Evolutionary conservation across 2,797 vertebrate genomes (phyloP), one percentile per base, ranked within the genome.

Genomic region (Peromyscus melanophrys): DNA sequence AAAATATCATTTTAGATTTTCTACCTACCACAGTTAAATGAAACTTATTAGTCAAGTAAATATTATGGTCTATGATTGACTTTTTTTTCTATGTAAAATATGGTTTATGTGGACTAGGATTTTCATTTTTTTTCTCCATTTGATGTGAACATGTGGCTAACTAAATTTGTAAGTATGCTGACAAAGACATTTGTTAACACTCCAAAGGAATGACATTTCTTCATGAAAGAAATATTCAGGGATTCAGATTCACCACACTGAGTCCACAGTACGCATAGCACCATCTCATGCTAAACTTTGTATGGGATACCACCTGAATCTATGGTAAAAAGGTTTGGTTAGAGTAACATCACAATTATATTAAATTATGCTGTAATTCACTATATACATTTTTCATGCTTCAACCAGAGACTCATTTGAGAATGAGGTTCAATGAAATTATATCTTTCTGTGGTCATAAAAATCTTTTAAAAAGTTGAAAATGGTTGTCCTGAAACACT

Each of bases 391-490:
- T 25, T 73, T 91, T 87, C 27, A 91, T 92, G 55, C 49, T 43
- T 97, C 77, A 93, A 1, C 86, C 21, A 46, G 25, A 73, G 63
- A 55, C 19, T 85, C 46, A 69, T 90, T 95, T 96, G 84, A 83
- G 76, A 95, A 88, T 55, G 83, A 95, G 52, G 34, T 73, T 96
- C 63, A 73, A 10, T 52, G 10, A n/a, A 81, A 87, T 82, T 76
- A 95, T 94, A 90, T 40, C 83, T 96, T 97, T 97, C 96, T 89
- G 49, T 34, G 13, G 14, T 95, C 90, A 97, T 90, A 93, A 98
- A 98, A 96, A 57, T 92, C 97, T 69, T 97, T 94, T 97, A 96
- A 88, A 97, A 94, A 82, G 98, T 98, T 97, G 94, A 93, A 87
- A 98, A 57, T 85, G 87, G 96, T 81, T 49, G 93, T 46, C 97